phyloP scores from a whole-genome alignment of 2,797 vertebrate species.

The Melanotaenia parkinsoni region DNA sequence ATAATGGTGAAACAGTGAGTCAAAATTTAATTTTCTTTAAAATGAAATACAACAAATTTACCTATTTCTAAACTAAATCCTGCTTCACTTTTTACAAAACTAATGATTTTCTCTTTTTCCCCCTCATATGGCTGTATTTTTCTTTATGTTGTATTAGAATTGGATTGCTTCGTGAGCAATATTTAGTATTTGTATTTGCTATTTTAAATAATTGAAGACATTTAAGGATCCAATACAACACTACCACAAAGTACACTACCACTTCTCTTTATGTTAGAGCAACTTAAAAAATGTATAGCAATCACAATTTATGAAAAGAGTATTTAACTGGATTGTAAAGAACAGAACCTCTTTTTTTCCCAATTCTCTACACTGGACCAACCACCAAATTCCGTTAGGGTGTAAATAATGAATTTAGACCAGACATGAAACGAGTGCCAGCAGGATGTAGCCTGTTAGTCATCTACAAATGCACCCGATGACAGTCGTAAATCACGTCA shows the following conservation, averaged over 20 bases:
- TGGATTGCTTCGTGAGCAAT: not conserved
- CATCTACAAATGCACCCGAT: not conserved
- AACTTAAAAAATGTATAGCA: too few species aligned
- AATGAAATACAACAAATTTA: too few species aligned
- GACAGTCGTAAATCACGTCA: too few species aligned
- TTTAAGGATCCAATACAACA: not conserved
- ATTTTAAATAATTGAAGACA: not conserved
- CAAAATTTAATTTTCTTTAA: too few species aligned
- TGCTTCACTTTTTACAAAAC: too few species aligned
- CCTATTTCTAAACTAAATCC: too few species aligned
- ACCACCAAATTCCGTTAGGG: not conserved
- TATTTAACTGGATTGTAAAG: not conserved
- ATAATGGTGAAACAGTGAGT: too few species aligned
- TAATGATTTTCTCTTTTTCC: too few species aligned
- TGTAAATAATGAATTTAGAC: constrained; percentile 25
- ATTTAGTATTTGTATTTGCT: not conserved
- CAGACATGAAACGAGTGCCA: not conserved
- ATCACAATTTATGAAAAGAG: too few species aligned
- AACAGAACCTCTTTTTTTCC: not conserved
- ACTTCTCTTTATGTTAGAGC: not conserved
- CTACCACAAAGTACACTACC: not conserved
- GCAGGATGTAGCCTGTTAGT: not conserved
- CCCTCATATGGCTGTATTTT: not conserved
- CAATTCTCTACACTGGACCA: not conserved
- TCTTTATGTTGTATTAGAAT: not conserved